Evolutionary conservation across 92 coral and sea anemone species (phyloP).

Genomic region (Palythoa grandis): DNA sequence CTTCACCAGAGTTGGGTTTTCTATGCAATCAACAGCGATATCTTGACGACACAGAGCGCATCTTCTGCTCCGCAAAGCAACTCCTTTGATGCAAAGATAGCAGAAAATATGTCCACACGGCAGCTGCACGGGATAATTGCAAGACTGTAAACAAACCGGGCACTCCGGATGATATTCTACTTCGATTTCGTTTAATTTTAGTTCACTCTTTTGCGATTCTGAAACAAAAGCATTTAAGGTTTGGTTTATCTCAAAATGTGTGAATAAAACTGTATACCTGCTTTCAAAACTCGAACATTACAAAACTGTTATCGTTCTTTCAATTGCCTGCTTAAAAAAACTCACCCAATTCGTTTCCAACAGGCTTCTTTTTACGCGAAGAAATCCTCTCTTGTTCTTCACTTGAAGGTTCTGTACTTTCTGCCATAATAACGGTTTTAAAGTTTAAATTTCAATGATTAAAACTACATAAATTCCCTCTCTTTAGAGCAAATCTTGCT

Average conservation of each 20-base stretch:
- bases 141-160: slow-evolving; percentile 90
- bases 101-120: slow-evolving; percentile 97
- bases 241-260: background rate
- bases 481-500: background rate
- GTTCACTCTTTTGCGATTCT: slow-evolving; percentile 49
- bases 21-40: slow-evolving; percentile 76
- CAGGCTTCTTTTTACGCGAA: background rate
- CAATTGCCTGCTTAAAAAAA: slow-evolving; percentile 27
- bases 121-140: slow-evolving; percentile 88
- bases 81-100: slow-evolving; percentile 98
- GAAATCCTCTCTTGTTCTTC: slow-evolving; percentile 24
- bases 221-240: slow-evolving; percentile 13
- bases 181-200: slow-evolving; percentile 68
- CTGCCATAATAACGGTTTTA: slow-evolving; percentile 13
- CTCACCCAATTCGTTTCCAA: slow-evolving; percentile 35
- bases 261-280: slow-evolving; percentile 2
- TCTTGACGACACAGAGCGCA: slow-evolving; percentile 96
- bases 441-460: background rate
- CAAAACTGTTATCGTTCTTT: background rate
- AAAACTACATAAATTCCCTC: background rate
- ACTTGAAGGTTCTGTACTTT: slow-evolving; percentile 30
- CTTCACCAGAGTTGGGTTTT: slow-evolving; percentile 87
- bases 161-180: slow-evolving; percentile 91
- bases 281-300: slow-evolving; percentile 15
- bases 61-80: slow-evolving; percentile 88